A percentile compares a stretch with the other conserved stretches of the same genome.
Evolutionary conservation across 2,113 vertebrate genomes (phyloP).

Genomic region (Cairina moschata): DNA sequence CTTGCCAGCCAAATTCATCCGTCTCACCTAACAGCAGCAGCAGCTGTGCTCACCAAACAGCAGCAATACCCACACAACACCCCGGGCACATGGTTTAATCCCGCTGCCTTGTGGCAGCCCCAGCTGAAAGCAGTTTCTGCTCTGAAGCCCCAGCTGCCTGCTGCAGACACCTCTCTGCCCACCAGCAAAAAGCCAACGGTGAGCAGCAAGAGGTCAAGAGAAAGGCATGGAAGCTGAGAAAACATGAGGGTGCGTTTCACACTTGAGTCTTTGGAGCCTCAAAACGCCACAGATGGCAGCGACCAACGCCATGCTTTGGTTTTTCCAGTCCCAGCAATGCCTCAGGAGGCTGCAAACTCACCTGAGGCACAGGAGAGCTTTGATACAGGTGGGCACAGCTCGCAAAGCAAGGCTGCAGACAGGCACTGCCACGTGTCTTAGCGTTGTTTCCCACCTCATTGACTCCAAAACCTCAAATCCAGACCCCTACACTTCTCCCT

Average conservation of each 20-base stretch:
- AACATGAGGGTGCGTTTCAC: background rate
- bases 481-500: background rate
- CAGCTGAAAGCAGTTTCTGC: background rate
- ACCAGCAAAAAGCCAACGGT: background rate
- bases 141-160: background rate
- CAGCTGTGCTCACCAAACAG: background rate
- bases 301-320: fast-evolving
- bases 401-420: background rate
- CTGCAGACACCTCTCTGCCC: background rate
- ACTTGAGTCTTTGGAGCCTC: background rate
- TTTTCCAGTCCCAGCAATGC: background rate
- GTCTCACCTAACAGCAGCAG: background rate
- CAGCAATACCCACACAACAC: background rate
- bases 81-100: background rate
- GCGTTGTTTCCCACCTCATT: background rate
- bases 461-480: background rate
- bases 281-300: background rate
- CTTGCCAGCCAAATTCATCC: background rate
- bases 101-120: too few relatives aligned
- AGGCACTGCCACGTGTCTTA: fast-evolving
- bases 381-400: fast-evolving
- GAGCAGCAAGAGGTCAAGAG: background rate
- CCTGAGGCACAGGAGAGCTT: background rate
- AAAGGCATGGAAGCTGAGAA: background rate
- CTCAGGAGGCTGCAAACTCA: background rate